Conservation (phyloP, 37 sponge, comb jelly and placozoan genomes). For the Beroe forskalii region DNA sequence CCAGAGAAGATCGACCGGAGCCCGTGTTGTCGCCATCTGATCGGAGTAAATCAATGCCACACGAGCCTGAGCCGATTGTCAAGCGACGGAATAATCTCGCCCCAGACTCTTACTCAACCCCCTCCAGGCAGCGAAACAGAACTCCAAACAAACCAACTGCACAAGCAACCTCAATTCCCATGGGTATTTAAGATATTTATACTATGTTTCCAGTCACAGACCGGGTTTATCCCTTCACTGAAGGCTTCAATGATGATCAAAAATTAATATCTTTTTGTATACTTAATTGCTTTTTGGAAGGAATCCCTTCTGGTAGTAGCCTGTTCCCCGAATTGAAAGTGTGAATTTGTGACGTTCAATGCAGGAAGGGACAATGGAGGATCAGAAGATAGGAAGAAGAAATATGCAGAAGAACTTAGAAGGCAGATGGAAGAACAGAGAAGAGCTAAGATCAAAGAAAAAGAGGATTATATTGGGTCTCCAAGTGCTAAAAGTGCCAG, state of each 20-base stretch:
- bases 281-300: too few relatives aligned
- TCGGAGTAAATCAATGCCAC: conserved; percentile 32
- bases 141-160: not conserved
- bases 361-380: not conserved
- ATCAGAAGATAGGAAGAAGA: conserved; percentile 18
- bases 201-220: too few relatives aligned
- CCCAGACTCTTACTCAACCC: not conserved
- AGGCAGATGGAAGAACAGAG: conserved; percentile 59
- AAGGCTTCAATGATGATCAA: too few relatives aligned
- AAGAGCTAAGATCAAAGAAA: conserved; percentile 35
- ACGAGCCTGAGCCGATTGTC: not conserved
- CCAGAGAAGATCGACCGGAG: not conserved
- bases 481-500: not conserved
- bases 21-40: not conserved
- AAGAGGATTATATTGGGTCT: conserved; percentile 1
- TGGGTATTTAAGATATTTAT: too few relatives aligned
- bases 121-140: not conserved
- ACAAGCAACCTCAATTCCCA: not conserved
- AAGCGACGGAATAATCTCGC: too few relatives aligned
- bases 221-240: too few relatives aligned
- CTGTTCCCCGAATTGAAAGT: too few relatives aligned
- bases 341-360: not conserved
- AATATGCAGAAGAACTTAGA: conserved; percentile 53
- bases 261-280: too few relatives aligned
- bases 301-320: too few relatives aligned